These are phyloP conservation scores for Dascyllus trimaculatus DNA, from an alignment of 2,113 vertebrate genomes.

Conservation along the genomic window DNA sequence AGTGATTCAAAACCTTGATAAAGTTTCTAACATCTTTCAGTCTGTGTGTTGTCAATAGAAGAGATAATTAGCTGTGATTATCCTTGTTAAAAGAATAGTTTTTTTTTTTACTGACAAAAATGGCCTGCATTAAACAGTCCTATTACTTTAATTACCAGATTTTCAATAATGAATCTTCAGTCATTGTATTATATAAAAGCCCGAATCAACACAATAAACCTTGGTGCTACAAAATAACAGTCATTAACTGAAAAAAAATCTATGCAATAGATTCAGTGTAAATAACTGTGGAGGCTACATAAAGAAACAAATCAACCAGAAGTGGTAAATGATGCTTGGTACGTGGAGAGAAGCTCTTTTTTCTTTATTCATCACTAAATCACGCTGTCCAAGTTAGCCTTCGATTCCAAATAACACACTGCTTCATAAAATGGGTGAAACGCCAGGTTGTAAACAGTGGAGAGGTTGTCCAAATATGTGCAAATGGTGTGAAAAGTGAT, in stretches of 20 bases:
- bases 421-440: constrained; percentile 8
- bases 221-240: constrained; percentile 21
- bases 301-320: constrained; percentile 26
- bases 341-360: background rate
- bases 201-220: constrained; percentile 17
- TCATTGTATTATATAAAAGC: constrained; percentile 41
- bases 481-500: background rate
- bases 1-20: constrained; percentile 18
- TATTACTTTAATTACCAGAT: constrained; percentile 55
- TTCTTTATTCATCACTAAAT: background rate
- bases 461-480: constrained; percentile 4
- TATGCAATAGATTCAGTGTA: constrained; percentile 31
- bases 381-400: background rate
- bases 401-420: background rate
- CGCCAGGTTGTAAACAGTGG: constrained; percentile 8
- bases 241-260: constrained; percentile 33
- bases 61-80: constrained; percentile 49
- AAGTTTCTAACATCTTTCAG: background rate
- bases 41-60: constrained; percentile 37
- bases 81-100: constrained; percentile 40
- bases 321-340: constrained; percentile 2
- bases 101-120: constrained; percentile 37
- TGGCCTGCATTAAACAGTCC: constrained; percentile 34
- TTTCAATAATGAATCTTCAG: constrained; percentile 37
- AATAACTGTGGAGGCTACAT: constrained; percentile 20